phyloP scores from a whole-genome alignment of 1,140 invertebrate species.

The Listronotus oregonensis region DNA sequence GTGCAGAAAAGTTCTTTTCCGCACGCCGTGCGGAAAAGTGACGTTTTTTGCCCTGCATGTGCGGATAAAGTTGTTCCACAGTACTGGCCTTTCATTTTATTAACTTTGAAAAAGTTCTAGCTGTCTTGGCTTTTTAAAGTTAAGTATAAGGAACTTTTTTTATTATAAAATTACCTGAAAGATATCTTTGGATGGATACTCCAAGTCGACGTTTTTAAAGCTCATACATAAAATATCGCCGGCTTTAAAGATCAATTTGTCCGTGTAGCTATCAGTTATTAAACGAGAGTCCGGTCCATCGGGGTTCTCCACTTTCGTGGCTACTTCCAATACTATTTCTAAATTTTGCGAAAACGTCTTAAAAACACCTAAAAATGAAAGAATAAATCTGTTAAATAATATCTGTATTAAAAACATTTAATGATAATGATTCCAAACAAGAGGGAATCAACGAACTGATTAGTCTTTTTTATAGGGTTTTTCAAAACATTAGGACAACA shows the following conservation, averaged over 20 bases:
- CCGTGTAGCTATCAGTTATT: constrained; percentile 71
- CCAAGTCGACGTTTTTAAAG: constrained; percentile 82
- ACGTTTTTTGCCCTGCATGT: no score
- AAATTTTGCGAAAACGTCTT: constrained; percentile 79
- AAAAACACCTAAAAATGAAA: constrained; percentile 66
- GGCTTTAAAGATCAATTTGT: constrained; percentile 84
- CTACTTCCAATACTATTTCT: constrained; percentile 80
- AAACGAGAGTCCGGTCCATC: constrained; percentile 54
- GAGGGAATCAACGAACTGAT: no score
- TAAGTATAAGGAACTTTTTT: no score
- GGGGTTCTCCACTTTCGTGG: constrained; percentile 74
- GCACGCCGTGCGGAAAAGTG: no score
- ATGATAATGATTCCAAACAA: background rate
- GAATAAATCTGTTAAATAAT: background rate
- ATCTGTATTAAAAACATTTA: background rate
- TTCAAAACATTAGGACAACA: no score
- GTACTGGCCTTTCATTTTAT: no score
- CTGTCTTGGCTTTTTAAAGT: no score
- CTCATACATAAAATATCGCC: constrained; percentile 80
- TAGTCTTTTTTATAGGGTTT: no score
- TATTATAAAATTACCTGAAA: constrained; percentile 71
- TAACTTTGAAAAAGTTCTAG: no score
- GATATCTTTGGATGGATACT: constrained; percentile 83
- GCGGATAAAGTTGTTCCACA: no score
- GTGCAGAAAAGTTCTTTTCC: no score